These are phyloP conservation scores for Pantherophis guttatus DNA, from an alignment of 2,113 vertebrate species.

Conservation along the genomic window DNA sequence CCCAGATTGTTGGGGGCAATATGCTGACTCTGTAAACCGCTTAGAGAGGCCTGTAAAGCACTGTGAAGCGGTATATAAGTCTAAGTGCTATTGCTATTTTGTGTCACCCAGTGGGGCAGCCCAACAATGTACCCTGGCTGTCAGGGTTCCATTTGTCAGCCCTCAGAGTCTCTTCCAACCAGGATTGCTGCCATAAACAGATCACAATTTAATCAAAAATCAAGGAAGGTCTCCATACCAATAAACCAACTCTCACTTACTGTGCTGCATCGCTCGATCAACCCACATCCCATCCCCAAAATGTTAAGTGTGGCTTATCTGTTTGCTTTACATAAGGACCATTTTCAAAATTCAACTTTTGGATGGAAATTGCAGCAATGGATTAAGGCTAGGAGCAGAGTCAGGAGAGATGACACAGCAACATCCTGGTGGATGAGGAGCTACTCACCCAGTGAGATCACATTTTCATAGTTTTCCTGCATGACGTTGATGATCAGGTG, in stretches of 20 bases:
- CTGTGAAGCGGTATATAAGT: no score
- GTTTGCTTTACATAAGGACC: not conserved
- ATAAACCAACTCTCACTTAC: not conserved
- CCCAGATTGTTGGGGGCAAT: no score
- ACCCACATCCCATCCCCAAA: not conserved
- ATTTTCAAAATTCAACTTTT: not conserved
- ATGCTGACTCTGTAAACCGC: no score
- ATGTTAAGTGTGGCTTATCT: not conserved
- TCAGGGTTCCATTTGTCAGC: not conserved
- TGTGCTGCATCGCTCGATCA: not conserved
- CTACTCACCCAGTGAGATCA: constrained; percentile 42
- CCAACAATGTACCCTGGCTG: not conserved
- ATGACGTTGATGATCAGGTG: not conserved
- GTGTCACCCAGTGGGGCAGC: not conserved
- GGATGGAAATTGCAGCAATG: not conserved
- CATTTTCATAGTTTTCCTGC: constrained; percentile 47
- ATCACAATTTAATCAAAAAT: not conserved
- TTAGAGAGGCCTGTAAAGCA: no score
- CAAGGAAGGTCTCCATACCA: not conserved
- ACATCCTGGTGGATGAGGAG: not conserved
- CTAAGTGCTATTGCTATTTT: not conserved
- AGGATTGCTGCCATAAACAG: not conserved
- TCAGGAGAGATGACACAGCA: not conserved
- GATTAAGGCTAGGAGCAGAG: not conserved
- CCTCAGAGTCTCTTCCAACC: not conserved